These are phyloP conservation scores for Archips xylosteana DNA, from an alignment of 2,888 invertebrate genomes.

Conservation along the genomic window DNA sequence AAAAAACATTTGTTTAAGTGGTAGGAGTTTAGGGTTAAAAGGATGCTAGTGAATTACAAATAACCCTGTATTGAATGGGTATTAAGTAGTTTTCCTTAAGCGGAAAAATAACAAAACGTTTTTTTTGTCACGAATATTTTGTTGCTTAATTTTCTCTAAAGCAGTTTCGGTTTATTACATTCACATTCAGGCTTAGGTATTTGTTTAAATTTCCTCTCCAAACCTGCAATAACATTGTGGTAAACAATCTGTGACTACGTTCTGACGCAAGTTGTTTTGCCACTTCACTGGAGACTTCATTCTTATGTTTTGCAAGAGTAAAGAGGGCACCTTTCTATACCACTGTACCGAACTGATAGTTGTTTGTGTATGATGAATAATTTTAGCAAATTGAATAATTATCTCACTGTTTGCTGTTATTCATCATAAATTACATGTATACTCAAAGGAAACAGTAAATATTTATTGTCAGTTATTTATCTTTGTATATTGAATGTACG, in stretches of 20 bases:
- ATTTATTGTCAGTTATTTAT: too few relatives aligned
- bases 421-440: not conserved
- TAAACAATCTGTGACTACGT: slow-evolving; percentile 49
- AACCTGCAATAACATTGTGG: slow-evolving; percentile 28
- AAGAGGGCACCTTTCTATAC: slow-evolving; percentile 61
- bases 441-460: too few relatives aligned
- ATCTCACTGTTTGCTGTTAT: not conserved
- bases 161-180: not conserved
- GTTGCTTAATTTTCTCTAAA: slow-evolving; percentile 1
- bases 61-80: too few relatives aligned
- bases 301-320: slow-evolving; percentile 75
- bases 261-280: slow-evolving; percentile 76
- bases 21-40: too few relatives aligned
- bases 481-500: too few relatives aligned
- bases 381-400: not conserved
- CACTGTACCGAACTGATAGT: not conserved
- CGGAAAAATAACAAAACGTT: not conserved
- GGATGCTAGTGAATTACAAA: too few relatives aligned
- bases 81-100: not conserved
- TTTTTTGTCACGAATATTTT: not conserved
- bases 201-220: slow-evolving; percentile 36
- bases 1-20: too few relatives aligned
- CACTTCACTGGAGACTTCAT: slow-evolving; percentile 70
- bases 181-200: not conserved
- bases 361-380: not conserved